Evolutionary conservation across 1,140 invertebrate species (phyloP), one percentile per base, ranked within the genome.

Genomic region (Oryzaephilus surinamensis): DNA sequence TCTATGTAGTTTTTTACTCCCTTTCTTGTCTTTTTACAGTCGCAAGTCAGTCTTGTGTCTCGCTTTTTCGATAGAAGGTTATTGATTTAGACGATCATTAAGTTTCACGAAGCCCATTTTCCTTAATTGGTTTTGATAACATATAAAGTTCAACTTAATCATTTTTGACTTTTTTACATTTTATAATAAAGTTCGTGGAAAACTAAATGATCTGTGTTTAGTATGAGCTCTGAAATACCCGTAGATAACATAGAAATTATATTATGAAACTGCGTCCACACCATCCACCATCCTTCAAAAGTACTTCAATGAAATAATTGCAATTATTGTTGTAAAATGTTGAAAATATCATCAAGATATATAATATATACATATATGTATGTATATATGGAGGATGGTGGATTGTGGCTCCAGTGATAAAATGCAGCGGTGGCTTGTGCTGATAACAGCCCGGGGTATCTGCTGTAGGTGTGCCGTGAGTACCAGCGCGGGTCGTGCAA

Each of bases 401-500:
- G n/a, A n/a, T n/a, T n/a, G n/a, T n/a, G n/a, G n/a, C n/a, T 26
- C 28, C 29, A 41, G 29, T 28, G 31, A 42, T 39, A 27, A 33
- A 40, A 35, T 43, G 51, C 52, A 52, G 56, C 54, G 52, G 54
- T 50, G 50, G 54, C 54, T 55, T 53, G 52, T 43, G 50, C 50
- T 45, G 42, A 43, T 45, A 35, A 38, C 36, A 46, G 39, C 46
- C 52, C n/a, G n/a, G 50, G 46, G 46, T 50, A 46, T 58, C 57
- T 59, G 53, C 58, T 72, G 68, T 83, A 96, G 91, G 90, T 96
- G 76, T 96, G 91, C 84, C 87, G 90, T 74, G 91, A 95, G 78
- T 95, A 84, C 81, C 86, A 92, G 80, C 87, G 89, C 70, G 90
- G 91, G 73, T 85, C 84, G 74, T 96, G 92, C 78, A 90, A 91